These are phyloP conservation scores for Rhinolophus sinicus DNA, from an alignment of 2,113 vertebrate genomes.

Conservation along the genomic window DNA sequence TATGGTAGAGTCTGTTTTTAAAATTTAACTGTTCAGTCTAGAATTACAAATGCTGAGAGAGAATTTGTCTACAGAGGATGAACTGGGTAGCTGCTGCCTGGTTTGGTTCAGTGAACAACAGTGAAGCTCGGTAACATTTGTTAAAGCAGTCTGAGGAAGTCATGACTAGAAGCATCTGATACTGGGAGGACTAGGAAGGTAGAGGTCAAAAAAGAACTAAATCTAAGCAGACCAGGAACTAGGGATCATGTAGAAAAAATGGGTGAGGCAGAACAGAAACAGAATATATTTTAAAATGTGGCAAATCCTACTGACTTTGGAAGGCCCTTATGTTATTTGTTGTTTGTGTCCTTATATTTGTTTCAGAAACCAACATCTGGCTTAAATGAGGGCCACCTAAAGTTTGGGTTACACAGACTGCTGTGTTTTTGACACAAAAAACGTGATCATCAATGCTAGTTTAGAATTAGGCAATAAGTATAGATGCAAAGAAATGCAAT, in stretches of 20 bases:
- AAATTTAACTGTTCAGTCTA: slow-evolving; percentile 41
- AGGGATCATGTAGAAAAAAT: neutral
- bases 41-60: slow-evolving; percentile 7
- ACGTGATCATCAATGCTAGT: neutral
- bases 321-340: neutral
- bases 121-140: neutral
- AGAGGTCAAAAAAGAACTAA: slow-evolving; percentile 29
- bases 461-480: slow-evolving; percentile 20
- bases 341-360: neutral
- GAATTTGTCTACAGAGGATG: slow-evolving; percentile 30
- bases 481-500: neutral
- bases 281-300: neutral
- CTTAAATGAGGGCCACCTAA: neutral
- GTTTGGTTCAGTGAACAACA: slow-evolving; percentile 10
- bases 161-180: neutral
- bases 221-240: neutral
- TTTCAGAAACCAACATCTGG: slow-evolving; percentile 14
- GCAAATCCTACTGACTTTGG: neutral
- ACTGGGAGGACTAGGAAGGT: neutral
- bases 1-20: slow-evolving; percentile 43
- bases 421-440: neutral
- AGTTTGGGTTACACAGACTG: slow-evolving; percentile 7
- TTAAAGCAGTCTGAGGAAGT: neutral
- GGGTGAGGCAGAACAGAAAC: neutral
- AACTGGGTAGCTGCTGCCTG: neutral